Evolutionary conservation across 2,888 invertebrate species (phyloP), one percentile per base, ranked within the genome.

Genomic region (Luperina testacea): DNA sequence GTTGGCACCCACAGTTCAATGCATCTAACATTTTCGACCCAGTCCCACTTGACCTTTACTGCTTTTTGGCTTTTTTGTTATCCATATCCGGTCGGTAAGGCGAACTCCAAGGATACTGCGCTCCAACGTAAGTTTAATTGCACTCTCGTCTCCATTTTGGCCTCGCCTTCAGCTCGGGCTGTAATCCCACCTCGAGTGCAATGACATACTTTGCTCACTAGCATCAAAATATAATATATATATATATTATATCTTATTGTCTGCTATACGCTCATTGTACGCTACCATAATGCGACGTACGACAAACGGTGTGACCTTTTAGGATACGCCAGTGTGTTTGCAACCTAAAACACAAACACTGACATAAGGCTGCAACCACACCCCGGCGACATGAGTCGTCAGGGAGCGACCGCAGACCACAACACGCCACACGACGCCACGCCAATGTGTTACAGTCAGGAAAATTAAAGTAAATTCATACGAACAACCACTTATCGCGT

Each of bases 361-460:
- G 75, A 61, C 67, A 67, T 86, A 72, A 78, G 76, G 80, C 63
- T 59, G 42, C 57, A 67, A 83, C 87, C 87, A 86, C 87, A 80
- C 42, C 45, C 20, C n/a, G 57, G 72, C 45, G 86, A 71, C 75
- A 83, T 65, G 78, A 65, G 63, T 67, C 63, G 75, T 75, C 84
- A 84, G 45, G 32, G 51, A 59, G 77, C 38, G 32, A 77, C 85
- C 85, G 20, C 85, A 87, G 67, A 27, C 85, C 87, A 53, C 85
- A 85, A 74, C 73, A 75, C 45, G 45, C 63, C 38, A 67, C 67
- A 32, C 48, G 48, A 68, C 27, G 63, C 38, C 51, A 15, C 73
- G 67, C 70, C 63, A 67, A 73, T 74, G 59, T 80, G 38, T 73
- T 65, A 57, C 32, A 17, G 13, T 15, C 32, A 27, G 20, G 9